phyloP scores from a whole-genome alignment of 2,888 invertebrate genomes.

The Rhamphomyia laevipes region DNA sequence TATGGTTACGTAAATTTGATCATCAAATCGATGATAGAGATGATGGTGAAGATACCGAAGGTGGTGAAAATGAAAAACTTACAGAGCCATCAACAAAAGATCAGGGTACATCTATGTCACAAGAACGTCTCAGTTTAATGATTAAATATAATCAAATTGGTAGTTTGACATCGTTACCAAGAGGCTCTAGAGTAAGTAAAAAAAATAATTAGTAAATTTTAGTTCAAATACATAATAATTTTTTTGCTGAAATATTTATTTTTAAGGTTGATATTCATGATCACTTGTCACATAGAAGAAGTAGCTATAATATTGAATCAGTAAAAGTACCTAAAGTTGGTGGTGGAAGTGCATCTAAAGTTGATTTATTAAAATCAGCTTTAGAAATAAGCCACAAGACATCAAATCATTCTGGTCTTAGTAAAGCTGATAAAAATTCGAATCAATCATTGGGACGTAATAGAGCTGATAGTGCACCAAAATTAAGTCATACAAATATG shows the following conservation, averaged over 20 bases:
- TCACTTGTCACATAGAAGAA: constrained; percentile 36
- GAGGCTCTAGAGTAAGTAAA: constrained; percentile 48
- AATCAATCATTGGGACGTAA: constrained; percentile 45
- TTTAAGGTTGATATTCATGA: constrained; percentile 36
- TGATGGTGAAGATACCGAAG: constrained; percentile 36
- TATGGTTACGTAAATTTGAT: constrained; percentile 56
- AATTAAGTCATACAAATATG: constrained; percentile 42
- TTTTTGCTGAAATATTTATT: not conserved
- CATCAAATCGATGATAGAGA: constrained; percentile 29
- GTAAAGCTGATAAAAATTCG: constrained; percentile 42
- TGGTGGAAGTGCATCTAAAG: constrained; percentile 40
- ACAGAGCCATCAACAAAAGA: constrained; percentile 56
- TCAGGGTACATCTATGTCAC: constrained; percentile 56
- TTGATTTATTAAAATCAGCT: constrained; percentile 57
- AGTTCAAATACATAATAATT: not conserved
- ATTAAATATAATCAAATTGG: constrained; percentile 66
- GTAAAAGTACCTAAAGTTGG: constrained; percentile 27
- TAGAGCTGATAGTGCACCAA: constrained; percentile 51
- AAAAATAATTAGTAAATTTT: constrained; percentile 19
- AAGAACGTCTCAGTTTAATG: constrained; percentile 60
- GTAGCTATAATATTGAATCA: constrained; percentile 38
- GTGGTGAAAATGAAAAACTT: constrained; percentile 50
- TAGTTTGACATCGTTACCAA: constrained; percentile 57
- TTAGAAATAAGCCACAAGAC: constrained; percentile 51
- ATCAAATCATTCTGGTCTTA: constrained; percentile 40